phyloP scores from a whole-genome alignment of 2,888 invertebrate genomes.

The Pachymerium ferrugineum region DNA sequence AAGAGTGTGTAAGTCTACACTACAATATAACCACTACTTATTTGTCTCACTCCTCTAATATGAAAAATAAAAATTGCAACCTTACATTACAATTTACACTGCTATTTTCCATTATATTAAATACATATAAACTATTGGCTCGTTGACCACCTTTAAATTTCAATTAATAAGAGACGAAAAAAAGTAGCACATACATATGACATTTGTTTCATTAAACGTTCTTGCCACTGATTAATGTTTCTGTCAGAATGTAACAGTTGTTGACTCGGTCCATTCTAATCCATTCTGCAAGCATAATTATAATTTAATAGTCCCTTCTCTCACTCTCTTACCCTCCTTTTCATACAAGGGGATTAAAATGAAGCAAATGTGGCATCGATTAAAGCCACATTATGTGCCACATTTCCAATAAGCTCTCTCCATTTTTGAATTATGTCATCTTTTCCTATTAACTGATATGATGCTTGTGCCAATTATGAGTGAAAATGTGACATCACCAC shows the following conservation, averaged over 20 bases:
- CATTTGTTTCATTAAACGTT: constrained; percentile 18
- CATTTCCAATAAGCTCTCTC: neutral
- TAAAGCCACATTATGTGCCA: constrained; percentile 7
- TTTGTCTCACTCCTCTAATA: too few relatives aligned
- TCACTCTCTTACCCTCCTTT: neutral
- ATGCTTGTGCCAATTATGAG: neutral
- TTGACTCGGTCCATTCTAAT: neutral
- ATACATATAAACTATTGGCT: too few relatives aligned
- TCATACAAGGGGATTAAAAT: neutral
- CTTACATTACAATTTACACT: neutral
- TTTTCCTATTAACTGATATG: neutral
- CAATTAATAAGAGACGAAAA: neutral
- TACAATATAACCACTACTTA: too few relatives aligned
- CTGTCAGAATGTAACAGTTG: constrained; percentile 4
- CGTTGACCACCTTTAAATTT: neutral
- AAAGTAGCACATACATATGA: neutral
- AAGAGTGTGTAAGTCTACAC: too few relatives aligned
- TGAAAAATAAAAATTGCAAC: too few relatives aligned
- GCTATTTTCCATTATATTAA: too few relatives aligned
- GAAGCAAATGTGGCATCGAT: neutral
- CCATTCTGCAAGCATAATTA: neutral
- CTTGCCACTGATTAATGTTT: constrained; percentile 4
- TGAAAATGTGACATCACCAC: neutral
- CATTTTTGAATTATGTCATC: neutral
- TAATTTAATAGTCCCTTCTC: constrained; percentile 12